A percentile compares a stretch with the other conserved stretches of the same genome.
Conservation (phyloP, 2,888 invertebrate species). For the Cheiracanthium punctorium region DNA sequence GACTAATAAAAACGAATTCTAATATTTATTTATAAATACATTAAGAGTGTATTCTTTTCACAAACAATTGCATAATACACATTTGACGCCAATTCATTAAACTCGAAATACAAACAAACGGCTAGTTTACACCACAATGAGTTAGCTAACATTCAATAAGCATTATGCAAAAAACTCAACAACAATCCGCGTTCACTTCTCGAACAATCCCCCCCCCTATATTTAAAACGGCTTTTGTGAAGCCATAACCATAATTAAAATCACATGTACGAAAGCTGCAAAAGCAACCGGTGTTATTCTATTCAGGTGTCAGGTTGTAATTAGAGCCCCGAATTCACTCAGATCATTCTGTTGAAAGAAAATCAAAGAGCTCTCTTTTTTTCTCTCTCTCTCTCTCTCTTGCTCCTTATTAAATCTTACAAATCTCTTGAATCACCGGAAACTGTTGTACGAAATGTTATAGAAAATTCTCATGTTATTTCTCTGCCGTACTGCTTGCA, state of each 20-base stretch:
- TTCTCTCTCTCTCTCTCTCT: neutral
- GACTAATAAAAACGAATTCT: too few relatives aligned
- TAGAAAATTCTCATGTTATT: neutral
- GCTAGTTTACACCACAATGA: neutral
- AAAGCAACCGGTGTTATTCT: neutral
- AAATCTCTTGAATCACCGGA: conserved; percentile 3
- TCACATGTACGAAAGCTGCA: too few relatives aligned
- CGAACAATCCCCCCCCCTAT: too few relatives aligned
- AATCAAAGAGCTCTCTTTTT: too few relatives aligned
- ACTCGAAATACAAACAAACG: neutral
- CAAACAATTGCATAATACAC: too few relatives aligned
- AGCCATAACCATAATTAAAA: neutral
- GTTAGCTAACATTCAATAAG: neutral
- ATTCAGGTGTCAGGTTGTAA: neutral
- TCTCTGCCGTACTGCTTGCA: neutral
- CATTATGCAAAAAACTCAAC: neutral
- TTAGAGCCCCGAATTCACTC: neutral
- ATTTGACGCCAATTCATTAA: too few relatives aligned
- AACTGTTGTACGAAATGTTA: neutral
- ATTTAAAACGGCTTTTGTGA: neutral
- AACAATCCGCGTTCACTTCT: neutral
- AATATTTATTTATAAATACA: too few relatives aligned
- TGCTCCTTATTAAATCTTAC: conserved; percentile 2
- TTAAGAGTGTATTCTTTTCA: too few relatives aligned
- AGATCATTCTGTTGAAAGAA: neutral